phyloP scores from a whole-genome alignment of 2,113 vertebrate species.

The Prunella himalayana region DNA sequence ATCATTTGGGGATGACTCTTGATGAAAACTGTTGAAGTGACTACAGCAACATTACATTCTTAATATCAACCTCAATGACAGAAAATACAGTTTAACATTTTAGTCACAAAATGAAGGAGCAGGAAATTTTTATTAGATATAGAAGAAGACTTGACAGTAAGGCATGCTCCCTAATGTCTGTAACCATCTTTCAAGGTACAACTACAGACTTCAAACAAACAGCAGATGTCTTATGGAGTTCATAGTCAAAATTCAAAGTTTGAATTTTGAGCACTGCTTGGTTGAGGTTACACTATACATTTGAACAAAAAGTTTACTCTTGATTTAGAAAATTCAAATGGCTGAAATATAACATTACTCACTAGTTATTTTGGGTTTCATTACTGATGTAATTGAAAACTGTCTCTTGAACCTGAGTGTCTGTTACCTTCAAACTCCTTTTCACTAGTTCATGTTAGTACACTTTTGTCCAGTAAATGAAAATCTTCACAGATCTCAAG shows the following conservation, averaged over 20 bases:
- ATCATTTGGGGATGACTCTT: not conserved
- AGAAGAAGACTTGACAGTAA: not conserved
- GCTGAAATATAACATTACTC: not conserved
- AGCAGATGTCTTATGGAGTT: not conserved
- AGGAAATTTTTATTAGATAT: not conserved
- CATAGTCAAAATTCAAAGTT: not conserved
- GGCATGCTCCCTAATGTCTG: not conserved
- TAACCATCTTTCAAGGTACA: not conserved
- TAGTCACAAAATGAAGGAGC: not conserved
- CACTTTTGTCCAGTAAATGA: not conserved
- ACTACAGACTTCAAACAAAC: not conserved
- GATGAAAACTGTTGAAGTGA: not conserved
- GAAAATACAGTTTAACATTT: not conserved
- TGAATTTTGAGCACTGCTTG: not conserved
- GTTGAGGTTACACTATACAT: not conserved
- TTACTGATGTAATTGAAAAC: not conserved
- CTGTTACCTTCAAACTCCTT: not conserved
- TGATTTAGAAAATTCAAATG: not conserved
- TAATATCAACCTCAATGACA: rapidly evolving
- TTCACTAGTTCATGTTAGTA: not conserved
- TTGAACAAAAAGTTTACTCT: not conserved
- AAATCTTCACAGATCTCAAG: not conserved
- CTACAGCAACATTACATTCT: not conserved
- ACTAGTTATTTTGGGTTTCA: not conserved
- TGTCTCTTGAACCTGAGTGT: not conserved